Evolutionary conservation across 1,140 invertebrate genomes (phyloP).

Genomic region (Hydropsyche tenuis): DNA sequence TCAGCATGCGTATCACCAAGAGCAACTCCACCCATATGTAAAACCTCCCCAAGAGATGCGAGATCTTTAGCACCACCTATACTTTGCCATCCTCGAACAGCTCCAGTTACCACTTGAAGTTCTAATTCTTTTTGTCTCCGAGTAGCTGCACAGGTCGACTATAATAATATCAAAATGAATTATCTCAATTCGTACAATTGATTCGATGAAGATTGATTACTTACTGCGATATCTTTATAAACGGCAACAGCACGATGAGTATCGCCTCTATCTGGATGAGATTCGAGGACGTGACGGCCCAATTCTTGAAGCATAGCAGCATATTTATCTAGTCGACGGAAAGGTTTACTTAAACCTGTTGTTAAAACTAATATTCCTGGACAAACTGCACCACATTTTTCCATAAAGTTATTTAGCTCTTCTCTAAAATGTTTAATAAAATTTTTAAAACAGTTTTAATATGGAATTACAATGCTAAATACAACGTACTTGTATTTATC

Average conservation of each 20-base stretch:
- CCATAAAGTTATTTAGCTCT: conserved; percentile 86
- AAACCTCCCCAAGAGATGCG: conserved; percentile 73
- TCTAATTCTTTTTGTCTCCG: conserved; percentile 96
- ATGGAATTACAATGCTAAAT: not conserved
- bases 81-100: conserved; percentile 95
- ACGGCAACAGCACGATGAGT: conserved; percentile 92
- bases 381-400: conserved; percentile 78
- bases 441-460: conserved; percentile 24
- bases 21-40: conserved; percentile 88
- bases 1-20: conserved; percentile 83
- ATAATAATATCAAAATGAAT: conserved; percentile 43
- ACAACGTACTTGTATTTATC: conserved; percentile 84
- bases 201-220: conserved; percentile 49
- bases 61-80: conserved; percentile 77
- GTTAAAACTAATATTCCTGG: conserved; percentile 90
- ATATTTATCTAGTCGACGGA: conserved; percentile 94
- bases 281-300: conserved; percentile 93
- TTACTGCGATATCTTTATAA: conserved; percentile 93
- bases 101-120: conserved; percentile 90
- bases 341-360: conserved; percentile 92
- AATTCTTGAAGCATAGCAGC: conserved; percentile 92
- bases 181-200: not conserved
- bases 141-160: conserved; percentile 84
- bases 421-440: conserved; percentile 68
- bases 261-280: conserved; percentile 94